Evolutionary conservation across 64 coral and sea anemone genomes (phyloP).

Genomic region (Stylophora pistillata): DNA sequence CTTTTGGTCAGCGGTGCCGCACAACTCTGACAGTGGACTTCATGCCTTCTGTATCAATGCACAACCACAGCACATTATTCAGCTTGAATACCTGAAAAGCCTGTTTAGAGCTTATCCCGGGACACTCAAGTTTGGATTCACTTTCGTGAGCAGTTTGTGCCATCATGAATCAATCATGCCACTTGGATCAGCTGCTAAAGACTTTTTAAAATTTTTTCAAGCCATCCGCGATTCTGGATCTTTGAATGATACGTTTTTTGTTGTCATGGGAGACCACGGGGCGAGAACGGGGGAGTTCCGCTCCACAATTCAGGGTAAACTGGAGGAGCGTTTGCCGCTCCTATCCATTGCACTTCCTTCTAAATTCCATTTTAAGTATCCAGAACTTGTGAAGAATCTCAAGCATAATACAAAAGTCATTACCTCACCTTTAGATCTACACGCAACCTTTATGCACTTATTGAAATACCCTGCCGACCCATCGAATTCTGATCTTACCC

Average conservation of each 20-base stretch:
- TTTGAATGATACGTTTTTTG: slow-evolving; percentile 78
- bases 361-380: slow-evolving; percentile 61
- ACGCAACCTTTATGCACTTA: slow-evolving; percentile 91
- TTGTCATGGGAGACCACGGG: slow-evolving; percentile 90
- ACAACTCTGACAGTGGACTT: slow-evolving; percentile 22
- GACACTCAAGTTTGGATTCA: slow-evolving; percentile 81
- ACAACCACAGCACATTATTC: slow-evolving; percentile 82
- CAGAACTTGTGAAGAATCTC: slow-evolving; percentile 57
- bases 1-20: slow-evolving; percentile 86
- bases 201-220: slow-evolving; percentile 70
- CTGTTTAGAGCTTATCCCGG: slow-evolving; percentile 78
- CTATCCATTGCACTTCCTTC: slow-evolving; percentile 75
- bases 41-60: slow-evolving; percentile 77
- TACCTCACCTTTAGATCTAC: slow-evolving; percentile 84
- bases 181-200: slow-evolving; percentile 54
- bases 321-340: slow-evolving; percentile 81
- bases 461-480: slow-evolving; percentile 79
- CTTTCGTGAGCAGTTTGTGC: slow-evolving; percentile 82
- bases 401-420: slow-evolving; percentile 66
- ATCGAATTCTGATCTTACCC: slow-evolving; percentile 64
- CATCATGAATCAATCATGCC: slow-evolving; percentile 68
- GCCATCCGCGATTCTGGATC: slow-evolving; percentile 59
- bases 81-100: slow-evolving; percentile 85
- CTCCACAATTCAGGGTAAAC: slow-evolving; percentile 80
- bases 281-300: slow-evolving; percentile 82